phyloP scores from a whole-genome alignment of 2,113 vertebrate genomes.

The Chlorodrepanis virens region DNA sequence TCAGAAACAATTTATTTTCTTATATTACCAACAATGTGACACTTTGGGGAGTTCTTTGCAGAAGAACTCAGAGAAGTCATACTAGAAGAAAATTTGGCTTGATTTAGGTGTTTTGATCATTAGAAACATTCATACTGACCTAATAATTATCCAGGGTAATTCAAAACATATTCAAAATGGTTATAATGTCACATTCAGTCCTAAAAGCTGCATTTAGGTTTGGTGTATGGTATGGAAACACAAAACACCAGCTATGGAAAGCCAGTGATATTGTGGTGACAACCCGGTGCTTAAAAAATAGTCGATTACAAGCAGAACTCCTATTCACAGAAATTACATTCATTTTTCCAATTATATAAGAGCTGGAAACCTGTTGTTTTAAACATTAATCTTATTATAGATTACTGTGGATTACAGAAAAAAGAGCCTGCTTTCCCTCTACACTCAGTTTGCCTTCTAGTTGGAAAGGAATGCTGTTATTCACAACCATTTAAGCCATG shows the following conservation, averaged over 20 bases:
- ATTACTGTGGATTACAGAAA: background rate
- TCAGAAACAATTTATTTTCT: conserved; percentile 5
- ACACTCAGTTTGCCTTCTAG: background rate
- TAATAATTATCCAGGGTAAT: background rate
- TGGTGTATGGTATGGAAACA: background rate
- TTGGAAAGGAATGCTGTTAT: background rate
- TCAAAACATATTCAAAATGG: background rate
- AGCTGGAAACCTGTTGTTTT: background rate
- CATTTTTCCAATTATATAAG: background rate
- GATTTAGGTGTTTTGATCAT: background rate
- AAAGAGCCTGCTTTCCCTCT: background rate
- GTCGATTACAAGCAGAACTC: background rate
- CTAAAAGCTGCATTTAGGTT: background rate
- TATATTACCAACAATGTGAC: background rate
- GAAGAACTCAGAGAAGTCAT: background rate
- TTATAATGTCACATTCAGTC: background rate
- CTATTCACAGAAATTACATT: background rate
- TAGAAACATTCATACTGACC: background rate
- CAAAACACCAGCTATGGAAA: background rate
- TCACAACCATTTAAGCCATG: background rate
- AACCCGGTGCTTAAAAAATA: background rate
- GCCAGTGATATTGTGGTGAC: background rate
- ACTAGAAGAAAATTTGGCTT: background rate
- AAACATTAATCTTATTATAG: background rate
- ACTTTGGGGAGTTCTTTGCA: background rate